A percentile compares a stretch with the other conserved stretches of the same genome.
phyloP scores from a whole-genome alignment of 2,797 vertebrate genomes.

The Micropoecilia bifurca region DNA sequence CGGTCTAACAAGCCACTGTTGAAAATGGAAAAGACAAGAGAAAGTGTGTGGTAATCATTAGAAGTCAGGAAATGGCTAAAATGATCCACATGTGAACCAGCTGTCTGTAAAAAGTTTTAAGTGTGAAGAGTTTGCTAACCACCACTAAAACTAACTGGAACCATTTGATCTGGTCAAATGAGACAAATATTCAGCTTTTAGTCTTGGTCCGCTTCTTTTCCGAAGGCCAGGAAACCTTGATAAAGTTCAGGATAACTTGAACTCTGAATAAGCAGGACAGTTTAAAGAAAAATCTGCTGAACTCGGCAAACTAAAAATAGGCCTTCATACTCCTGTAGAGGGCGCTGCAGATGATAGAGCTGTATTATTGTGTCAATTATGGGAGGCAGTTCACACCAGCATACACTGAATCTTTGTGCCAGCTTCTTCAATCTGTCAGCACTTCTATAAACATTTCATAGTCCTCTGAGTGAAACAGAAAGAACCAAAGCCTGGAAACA shows the following conservation, averaged over 20 bases:
- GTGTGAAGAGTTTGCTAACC: background rate
- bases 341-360: slow-evolving; percentile 8
- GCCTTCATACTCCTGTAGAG: background rate
- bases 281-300: background rate
- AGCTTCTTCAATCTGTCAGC: slow-evolving; percentile 28
- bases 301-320: slow-evolving; percentile 1
- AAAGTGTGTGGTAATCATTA: background rate
- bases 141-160: background rate
- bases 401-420: slow-evolving; percentile 10
- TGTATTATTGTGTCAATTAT: slow-evolving; percentile 12
- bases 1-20: background rate
- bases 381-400: slow-evolving; percentile 18
- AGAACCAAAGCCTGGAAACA: slow-evolving; percentile 20
- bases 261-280: background rate
- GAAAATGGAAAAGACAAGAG: background rate
- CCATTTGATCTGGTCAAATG: background rate
- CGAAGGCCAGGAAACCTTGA: background rate
- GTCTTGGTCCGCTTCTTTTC: background rate
- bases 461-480: slow-evolving; percentile 26
- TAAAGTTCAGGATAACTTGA: background rate
- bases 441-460: slow-evolving; percentile 21
- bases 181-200: background rate
- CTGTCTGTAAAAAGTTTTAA: background rate
- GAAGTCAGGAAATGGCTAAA: background rate
- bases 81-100: background rate